Evolutionary conservation across 2,797 vertebrate genomes (phyloP), one percentile per base, ranked within the genome.

Genomic region (Adrianichthys oophorus): DNA sequence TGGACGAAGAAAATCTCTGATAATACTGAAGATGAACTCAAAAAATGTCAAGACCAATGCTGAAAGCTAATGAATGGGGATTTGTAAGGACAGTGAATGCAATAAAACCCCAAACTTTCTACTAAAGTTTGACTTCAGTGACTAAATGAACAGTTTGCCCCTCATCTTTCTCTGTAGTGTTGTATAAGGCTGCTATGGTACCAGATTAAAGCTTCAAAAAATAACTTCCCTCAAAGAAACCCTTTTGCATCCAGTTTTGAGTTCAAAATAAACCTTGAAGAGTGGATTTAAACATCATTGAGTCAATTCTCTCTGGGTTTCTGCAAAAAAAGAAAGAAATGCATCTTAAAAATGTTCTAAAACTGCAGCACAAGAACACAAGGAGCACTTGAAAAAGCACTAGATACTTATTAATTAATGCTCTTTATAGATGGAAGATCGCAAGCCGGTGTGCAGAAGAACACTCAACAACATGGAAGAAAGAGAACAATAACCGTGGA

Each of bases 321-420:
- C 16, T 29, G 32, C 46, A 58, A 54, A 8, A 43, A 7, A 46
- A 46, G 19, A 10, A 32, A 37, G 10, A 37, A 37, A 37, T 12
- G 10, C 8, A 37, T 37, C 32, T 37, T 12, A 37, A 37, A 37
- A 37, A 37, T 16, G n/a, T 47, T 62, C 45, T 46, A 14, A 64
- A 17, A 40, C 4, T 67, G 62, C 29, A 41, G 52, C 65, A 54
- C 4, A 7, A 51, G 51, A 52, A 81, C 66, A 76, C 72, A 65
- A 76, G 68, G 37, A 48, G 53, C 32, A 17, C 44, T n/a, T 41
- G 52, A 24, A 65, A 62, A 67, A 45, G 58, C 56, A 59, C 6
- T 49, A 52, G 41, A 13, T 46, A 5, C 7, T 5, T 50, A 2
- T 29, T 32, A 58, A 63, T 26, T 32, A 43, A 64, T 47, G 29